A percentile compares a stretch with the other conserved stretches of the same genome.
Conservation (phyloP, 2,797 vertebrate species). For the Remorina albescens region DNA sequence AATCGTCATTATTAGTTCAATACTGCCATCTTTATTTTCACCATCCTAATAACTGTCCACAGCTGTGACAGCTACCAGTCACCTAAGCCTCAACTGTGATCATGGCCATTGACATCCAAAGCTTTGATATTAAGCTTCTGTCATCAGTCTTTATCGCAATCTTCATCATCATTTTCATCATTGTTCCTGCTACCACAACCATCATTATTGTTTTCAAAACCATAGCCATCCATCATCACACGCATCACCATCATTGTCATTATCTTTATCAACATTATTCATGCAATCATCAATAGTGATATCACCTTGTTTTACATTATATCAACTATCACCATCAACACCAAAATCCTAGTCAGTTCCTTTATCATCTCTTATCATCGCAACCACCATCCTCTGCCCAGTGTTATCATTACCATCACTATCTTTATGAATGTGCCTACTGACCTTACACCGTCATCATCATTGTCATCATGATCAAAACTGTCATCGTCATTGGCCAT, state of each 20-base stretch:
- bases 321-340: neutral
- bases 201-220: neutral
- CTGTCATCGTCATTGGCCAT: neutral
- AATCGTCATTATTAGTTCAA: neutral
- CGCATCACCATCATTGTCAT: neutral
- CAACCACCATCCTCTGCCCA: neutral
- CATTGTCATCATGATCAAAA: neutral
- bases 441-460: neutral
- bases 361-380: neutral
- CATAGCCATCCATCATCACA: neutral
- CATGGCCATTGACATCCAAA: neutral
- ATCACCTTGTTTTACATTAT: neutral
- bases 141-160: slow-evolving; percentile 16
- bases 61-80: neutral
- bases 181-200: neutral
- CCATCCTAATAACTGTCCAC: neutral
- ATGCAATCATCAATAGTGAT: neutral
- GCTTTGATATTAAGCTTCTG: neutral
- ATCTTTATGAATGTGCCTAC: neutral
- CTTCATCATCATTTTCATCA: neutral
- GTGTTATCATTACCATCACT: neutral
- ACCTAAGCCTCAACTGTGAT: neutral
- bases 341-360: neutral
- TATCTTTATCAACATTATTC: neutral
- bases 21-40: neutral